These are phyloP conservation scores for Micropterix aruncella DNA, from an alignment of 2,888 invertebrate genomes.

Conservation along the genomic window DNA sequence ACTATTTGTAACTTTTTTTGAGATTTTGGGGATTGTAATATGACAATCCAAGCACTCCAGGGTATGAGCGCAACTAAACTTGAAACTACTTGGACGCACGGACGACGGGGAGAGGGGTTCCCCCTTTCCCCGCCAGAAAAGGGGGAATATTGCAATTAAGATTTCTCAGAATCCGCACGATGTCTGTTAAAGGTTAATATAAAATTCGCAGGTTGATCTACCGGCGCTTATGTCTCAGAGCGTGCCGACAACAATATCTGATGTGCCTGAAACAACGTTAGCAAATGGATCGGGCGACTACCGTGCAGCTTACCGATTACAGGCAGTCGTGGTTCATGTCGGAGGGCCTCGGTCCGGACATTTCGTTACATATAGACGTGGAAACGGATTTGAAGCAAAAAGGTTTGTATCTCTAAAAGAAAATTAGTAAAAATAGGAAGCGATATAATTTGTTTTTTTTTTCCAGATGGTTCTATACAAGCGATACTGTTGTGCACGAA, in stretches of 20 bases:
- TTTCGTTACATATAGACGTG: slow-evolving; percentile 85
- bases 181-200: no score
- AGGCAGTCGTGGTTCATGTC: slow-evolving; percentile 80
- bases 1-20: no score
- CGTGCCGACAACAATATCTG: slow-evolving; percentile 20
- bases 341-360: slow-evolving; percentile 87
- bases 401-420: slow-evolving; percentile 27
- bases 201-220: slow-evolving; percentile 26
- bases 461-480: slow-evolving; percentile 73
- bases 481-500: slow-evolving; percentile 72
- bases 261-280: slow-evolving; percentile 20
- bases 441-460: slow-evolving; percentile 4
- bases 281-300: slow-evolving; percentile 26
- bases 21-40: no score
- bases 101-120: no score
- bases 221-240: slow-evolving; percentile 34
- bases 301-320: slow-evolving; percentile 53
- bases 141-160: no score
- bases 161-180: no score
- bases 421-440: no score
- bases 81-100: no score
- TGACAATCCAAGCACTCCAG: no score
- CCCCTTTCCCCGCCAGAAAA: no score
- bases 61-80: no score
- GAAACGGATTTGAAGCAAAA: slow-evolving; percentile 42